A percentile compares a stretch with the other conserved stretches of the same genome.
These are phyloP conservation scores for Malaclemys terrapin DNA, from an alignment of 2,113 vertebrate genomes.

Conservation along the genomic window DNA sequence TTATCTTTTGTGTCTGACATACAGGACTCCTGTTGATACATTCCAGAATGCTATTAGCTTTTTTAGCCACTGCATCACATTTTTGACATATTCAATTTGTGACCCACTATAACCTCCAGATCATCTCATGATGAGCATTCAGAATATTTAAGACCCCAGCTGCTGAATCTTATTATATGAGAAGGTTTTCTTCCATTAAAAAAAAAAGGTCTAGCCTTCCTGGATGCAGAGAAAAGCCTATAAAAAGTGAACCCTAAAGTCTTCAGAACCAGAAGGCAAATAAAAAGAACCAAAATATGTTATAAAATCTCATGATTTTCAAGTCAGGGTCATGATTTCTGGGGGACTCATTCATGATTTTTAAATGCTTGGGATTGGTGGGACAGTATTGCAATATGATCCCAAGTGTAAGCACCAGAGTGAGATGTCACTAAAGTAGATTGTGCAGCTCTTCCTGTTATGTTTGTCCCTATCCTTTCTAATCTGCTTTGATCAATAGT, in stretches of 20 bases:
- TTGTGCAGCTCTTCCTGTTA: not conserved
- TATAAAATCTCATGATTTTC: too few relatives aligned
- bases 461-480: not conserved
- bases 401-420: too few relatives aligned
- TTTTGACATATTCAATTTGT: not conserved
- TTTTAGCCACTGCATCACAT: not conserved
- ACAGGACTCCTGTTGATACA: not conserved
- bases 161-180: not conserved
- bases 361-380: too few relatives aligned
- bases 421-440: too few relatives aligned
- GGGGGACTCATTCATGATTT: too few relatives aligned
- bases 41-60: not conserved
- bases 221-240: not conserved
- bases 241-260: not conserved
- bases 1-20: not conserved
- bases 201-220: not conserved
- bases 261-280: not conserved
- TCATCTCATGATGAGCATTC: not conserved
- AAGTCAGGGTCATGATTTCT: too few relatives aligned
- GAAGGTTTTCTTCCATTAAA: not conserved
- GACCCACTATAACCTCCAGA: not conserved
- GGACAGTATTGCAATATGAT: too few relatives aligned
- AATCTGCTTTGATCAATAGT: not conserved
- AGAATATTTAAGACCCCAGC: not conserved
- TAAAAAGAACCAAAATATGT: not conserved